Percentiles rank a stretch among this genome's conserved stretches.
Conservation (phyloP, 92 coral and sea anemone species). For the Bergia puertoricense region DNA sequence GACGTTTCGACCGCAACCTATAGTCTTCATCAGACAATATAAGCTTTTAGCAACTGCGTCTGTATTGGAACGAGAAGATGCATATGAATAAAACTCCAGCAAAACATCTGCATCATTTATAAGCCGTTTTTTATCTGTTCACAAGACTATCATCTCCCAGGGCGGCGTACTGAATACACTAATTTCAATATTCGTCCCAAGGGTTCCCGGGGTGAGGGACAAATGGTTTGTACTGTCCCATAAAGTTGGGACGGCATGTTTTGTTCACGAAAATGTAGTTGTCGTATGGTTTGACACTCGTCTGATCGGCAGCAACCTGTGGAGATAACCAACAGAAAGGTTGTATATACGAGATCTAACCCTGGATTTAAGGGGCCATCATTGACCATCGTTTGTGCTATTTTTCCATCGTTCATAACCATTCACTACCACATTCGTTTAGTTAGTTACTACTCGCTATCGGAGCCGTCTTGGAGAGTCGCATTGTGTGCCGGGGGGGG, state of each 20-base stretch:
- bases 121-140: not conserved
- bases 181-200: not conserved
- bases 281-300: slow-evolving; percentile 57
- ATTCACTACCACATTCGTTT: not conserved
- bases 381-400: not conserved
- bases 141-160: not conserved
- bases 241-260: slow-evolving; percentile 59
- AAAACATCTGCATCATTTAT: not conserved
- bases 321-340: not conserved
- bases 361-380: not conserved
- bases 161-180: not conserved
- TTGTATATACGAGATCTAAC: not conserved
- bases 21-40: no score
- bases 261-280: slow-evolving; percentile 63
- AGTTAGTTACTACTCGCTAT: no score
- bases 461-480: no score
- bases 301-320: slow-evolving; percentile 72
- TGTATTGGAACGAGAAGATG: not conserved
- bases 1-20: no score
- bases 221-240: slow-evolving; percentile 4
- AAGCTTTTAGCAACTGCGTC: no score
- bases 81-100: not conserved
- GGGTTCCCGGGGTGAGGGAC: slow-evolving; percentile 11
- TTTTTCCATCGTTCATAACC: not conserved
- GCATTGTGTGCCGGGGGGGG: no score